Evolutionary conservation across 2,888 invertebrate species (phyloP).

Genomic region (Sesia apiformis): DNA sequence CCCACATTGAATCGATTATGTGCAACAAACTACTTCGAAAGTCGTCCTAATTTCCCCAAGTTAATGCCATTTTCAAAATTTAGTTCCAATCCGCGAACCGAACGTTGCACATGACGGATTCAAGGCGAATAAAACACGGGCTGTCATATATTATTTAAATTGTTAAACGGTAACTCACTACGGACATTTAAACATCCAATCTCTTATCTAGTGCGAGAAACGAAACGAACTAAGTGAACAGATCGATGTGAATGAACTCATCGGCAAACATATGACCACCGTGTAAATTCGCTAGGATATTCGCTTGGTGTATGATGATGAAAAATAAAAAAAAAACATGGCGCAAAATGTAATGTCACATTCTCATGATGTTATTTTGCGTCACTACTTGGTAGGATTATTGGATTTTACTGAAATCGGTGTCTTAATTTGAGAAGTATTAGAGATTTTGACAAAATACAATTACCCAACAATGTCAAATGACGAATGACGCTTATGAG

Average conservation of each 20-base stretch:
- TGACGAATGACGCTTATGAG: too few relatives aligned
- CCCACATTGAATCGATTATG: slow-evolving; percentile 77
- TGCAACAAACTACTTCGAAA: slow-evolving; percentile 76
- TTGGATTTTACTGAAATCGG: too few relatives aligned
- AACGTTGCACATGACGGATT: slow-evolving; percentile 76
- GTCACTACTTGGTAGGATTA: too few relatives aligned
- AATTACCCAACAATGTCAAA: too few relatives aligned
- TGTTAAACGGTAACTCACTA: slow-evolving; percentile 65
- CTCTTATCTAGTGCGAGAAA: slow-evolving; percentile 58
- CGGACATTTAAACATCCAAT: slow-evolving; percentile 68
- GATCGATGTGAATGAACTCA: slow-evolving; percentile 60
- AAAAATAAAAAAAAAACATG: too few relatives aligned
- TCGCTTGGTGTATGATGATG: too few relatives aligned
- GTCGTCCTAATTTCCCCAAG: slow-evolving; percentile 67
- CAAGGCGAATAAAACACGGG: slow-evolving; percentile 75
- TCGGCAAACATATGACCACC: slow-evolving; percentile 73
- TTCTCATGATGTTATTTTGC: too few relatives aligned
- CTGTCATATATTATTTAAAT: slow-evolving; percentile 74
- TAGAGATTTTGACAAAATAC: too few relatives aligned
- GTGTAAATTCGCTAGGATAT: slow-evolving; percentile 64
- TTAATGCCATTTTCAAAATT: slow-evolving; percentile 40
- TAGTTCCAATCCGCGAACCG: slow-evolving; percentile 34
- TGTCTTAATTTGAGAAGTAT: too few relatives aligned
- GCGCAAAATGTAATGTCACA: too few relatives aligned
- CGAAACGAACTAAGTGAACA: slow-evolving; percentile 61